These are phyloP conservation scores for Drosophila ogumai DNA, from an alignment of 1,140 invertebrate species.

Conservation along the genomic window DNA sequence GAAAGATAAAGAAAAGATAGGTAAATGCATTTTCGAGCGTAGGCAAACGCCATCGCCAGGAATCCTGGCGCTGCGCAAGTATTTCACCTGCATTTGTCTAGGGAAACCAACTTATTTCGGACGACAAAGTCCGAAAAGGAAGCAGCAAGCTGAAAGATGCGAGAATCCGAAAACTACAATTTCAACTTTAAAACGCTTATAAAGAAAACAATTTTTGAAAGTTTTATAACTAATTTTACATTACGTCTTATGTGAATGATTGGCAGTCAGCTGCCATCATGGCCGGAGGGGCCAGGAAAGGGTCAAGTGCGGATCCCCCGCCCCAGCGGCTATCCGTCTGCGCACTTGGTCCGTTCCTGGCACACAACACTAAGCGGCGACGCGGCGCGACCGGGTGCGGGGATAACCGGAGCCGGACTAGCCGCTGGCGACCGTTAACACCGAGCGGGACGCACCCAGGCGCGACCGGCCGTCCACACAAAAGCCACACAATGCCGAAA, in stretches of 20 bases:
- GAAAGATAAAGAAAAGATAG: slow-evolving; percentile 46
- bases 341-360: slow-evolving; percentile 56
- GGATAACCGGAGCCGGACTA: slow-evolving; percentile 56
- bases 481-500: slow-evolving; percentile 26
- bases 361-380: slow-evolving; percentile 44
- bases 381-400: slow-evolving; percentile 25
- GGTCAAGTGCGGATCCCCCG: slow-evolving; percentile 46
- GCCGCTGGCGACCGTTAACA: slow-evolving; percentile 2
- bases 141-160: slow-evolving; percentile 25
- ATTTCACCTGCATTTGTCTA: slow-evolving; percentile 77
- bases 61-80: slow-evolving; percentile 48
- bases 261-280: slow-evolving; percentile 4
- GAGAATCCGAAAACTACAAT: slow-evolving; percentile 75
- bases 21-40: slow-evolving; percentile 71
- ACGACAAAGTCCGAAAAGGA: slow-evolving; percentile 39
- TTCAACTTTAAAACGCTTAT: slow-evolving; percentile 82
- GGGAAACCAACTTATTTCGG: slow-evolving; percentile 59
- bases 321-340: slow-evolving; percentile 54
- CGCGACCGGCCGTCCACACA: slow-evolving; percentile 23
- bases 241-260: slow-evolving; percentile 66
- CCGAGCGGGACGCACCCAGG: slow-evolving; percentile 21
- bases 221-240: slow-evolving; percentile 77
- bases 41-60: slow-evolving; percentile 54
- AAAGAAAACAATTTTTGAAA: slow-evolving; percentile 80
- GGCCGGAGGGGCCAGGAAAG: slow-evolving; percentile 36